phyloP scores from a whole-genome alignment of 2,113 vertebrate genomes.

The Gymnobelideus leadbeateri region DNA sequence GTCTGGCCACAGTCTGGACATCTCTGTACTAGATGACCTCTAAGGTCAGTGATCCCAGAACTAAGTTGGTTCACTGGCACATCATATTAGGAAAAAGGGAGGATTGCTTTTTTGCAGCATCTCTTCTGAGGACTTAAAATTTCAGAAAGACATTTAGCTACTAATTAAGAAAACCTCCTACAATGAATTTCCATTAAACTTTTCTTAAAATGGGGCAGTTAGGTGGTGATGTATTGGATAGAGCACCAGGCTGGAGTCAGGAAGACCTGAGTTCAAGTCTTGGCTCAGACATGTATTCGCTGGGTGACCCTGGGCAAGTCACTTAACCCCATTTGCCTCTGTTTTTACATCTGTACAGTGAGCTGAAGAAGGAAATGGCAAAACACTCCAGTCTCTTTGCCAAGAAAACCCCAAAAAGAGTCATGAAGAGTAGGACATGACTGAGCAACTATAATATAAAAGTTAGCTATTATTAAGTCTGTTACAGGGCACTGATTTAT shows the following conservation, averaged over 20 bases:
- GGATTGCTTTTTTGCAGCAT: not conserved
- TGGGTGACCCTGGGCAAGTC: not conserved
- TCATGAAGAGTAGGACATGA: not conserved
- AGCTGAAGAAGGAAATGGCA: not conserved
- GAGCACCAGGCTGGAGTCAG: not conserved
- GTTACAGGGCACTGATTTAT: not conserved
- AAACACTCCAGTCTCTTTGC: not conserved
- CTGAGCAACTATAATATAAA: not conserved
- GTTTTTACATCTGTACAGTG: not conserved
- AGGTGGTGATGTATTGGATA: not conserved
- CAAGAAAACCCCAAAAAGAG: not conserved
- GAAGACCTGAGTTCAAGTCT: not conserved
- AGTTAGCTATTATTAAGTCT: not conserved
- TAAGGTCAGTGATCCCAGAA: not conserved
- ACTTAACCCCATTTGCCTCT: not conserved
- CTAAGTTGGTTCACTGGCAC: not conserved
- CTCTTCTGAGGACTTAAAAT: not conserved
- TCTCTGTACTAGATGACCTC: not conserved
- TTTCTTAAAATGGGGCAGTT: not conserved
- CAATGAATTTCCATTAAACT: not conserved
- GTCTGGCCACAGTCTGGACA: not conserved
- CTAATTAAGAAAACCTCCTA: no score
- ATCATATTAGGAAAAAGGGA: not conserved
- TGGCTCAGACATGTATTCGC: not conserved
- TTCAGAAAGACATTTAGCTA: not conserved